Evolutionary conservation across 2,113 vertebrate species (phyloP).

Genomic region (Tragelaphus buxtoni): DNA sequence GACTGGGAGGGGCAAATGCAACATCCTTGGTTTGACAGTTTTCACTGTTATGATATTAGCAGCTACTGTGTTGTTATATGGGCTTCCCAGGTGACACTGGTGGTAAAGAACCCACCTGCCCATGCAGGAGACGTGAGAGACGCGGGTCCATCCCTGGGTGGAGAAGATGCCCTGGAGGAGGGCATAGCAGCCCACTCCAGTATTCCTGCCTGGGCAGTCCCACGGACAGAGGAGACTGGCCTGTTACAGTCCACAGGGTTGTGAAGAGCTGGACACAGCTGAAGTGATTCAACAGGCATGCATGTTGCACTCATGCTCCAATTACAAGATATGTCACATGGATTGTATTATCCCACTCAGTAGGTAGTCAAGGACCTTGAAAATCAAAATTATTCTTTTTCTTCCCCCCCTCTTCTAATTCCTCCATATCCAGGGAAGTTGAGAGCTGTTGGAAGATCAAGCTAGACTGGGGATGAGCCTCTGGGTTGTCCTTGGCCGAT

Average conservation of each 20-base stretch:
- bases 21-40: neutral
- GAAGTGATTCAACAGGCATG: neutral
- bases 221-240: neutral
- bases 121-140: neutral
- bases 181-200: neutral
- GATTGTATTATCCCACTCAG: neutral
- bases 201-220: neutral
- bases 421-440: neutral
- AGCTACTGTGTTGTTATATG: neutral
- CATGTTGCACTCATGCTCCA: neutral
- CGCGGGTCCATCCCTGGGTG: neutral
- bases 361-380: neutral
- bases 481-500: neutral
- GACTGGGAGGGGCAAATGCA: neutral
- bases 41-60: neutral
- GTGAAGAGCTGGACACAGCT: neutral
- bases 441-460: neutral
- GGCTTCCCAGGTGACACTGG: neutral
- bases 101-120: neutral
- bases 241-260: neutral
- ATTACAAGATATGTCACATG: rapidly evolving
- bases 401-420: neutral
- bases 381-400: neutral
- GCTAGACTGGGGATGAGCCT: neutral
- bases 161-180: neutral